Percentiles rank a stretch among this genome's conserved stretches.
phyloP scores from a whole-genome alignment of 2,113 vertebrate genomes.

The Nycticryphes semicollaris region DNA sequence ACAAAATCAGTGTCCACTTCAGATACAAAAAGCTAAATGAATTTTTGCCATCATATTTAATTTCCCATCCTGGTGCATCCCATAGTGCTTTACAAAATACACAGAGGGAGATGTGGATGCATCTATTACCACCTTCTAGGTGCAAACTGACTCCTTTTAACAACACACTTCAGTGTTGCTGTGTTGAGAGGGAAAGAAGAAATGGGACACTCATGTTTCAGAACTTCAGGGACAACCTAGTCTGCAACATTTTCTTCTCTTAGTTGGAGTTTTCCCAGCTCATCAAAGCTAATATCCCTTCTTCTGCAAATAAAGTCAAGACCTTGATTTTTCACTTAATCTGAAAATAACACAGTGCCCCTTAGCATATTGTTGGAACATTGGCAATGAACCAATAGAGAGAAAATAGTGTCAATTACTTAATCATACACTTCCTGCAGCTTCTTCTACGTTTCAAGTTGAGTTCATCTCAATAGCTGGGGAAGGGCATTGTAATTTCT shows the following conservation, averaged over 20 bases:
- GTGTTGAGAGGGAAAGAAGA: not conserved
- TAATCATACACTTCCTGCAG: slow-evolving; percentile 38
- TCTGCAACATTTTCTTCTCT: not conserved
- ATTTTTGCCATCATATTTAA: not conserved
- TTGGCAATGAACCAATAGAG: not conserved
- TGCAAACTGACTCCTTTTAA: not conserved
- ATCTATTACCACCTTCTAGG: not conserved
- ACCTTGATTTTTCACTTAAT: slow-evolving; percentile 59
- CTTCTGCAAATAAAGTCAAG: slow-evolving; percentile 44
- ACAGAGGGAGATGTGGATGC: not conserved
- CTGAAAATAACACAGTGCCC: slow-evolving; percentile 51
- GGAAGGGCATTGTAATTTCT: slow-evolving; percentile 8
- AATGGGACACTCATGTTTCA: not conserved
- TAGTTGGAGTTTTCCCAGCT: not conserved
- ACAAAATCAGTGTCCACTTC: not conserved
- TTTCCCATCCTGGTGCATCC: not conserved
- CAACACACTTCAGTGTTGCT: not conserved
- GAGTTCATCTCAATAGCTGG: slow-evolving; percentile 35
- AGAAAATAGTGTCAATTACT: slow-evolving; percentile 20
- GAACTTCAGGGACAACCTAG: not conserved
- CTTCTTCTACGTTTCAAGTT: not conserved
- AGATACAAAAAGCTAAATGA: not conserved
- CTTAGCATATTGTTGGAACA: slow-evolving; percentile 1
- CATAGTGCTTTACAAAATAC: not conserved
- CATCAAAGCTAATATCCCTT: slow-evolving; percentile 1